phyloP scores from a whole-genome alignment of 2,113 vertebrate species.

The Sturnus vulgaris region DNA sequence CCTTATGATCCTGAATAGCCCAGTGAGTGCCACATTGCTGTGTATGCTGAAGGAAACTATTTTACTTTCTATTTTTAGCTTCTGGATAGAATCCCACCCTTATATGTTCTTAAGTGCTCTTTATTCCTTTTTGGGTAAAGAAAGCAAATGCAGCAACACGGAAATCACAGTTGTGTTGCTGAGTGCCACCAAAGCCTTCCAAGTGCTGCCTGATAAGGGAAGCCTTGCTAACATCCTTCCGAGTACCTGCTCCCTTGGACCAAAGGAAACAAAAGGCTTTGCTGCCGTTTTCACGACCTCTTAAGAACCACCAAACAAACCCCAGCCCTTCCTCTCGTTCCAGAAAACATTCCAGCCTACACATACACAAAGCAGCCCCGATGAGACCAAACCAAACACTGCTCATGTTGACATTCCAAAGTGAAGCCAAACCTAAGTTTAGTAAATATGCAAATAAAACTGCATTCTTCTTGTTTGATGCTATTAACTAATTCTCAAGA shows the following conservation, averaged over 20 bases:
- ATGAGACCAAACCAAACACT: constrained; percentile 27
- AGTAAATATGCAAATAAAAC: constrained; percentile 35
- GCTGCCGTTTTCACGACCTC: background rate
- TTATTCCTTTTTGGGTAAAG: constrained; percentile 73
- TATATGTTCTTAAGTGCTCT: constrained; percentile 55
- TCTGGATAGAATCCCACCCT: constrained; percentile 63
- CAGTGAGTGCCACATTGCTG: constrained; percentile 75
- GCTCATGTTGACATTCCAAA: constrained; percentile 33
- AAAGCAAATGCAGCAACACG: constrained; percentile 40
- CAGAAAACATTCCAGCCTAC: background rate
- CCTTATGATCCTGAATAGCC: constrained; percentile 97
- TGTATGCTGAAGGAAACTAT: constrained; percentile 1
- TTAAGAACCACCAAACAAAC: background rate
- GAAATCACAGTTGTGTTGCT: background rate
- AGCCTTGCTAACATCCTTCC: background rate
- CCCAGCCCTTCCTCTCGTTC: background rate
- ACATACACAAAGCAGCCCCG: background rate
- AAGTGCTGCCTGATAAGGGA: background rate
- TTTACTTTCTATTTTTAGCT: constrained; percentile 61
- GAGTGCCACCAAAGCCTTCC: background rate
- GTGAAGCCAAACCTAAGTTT: constrained; percentile 13
- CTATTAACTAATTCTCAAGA: background rate
- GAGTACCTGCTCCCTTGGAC: background rate
- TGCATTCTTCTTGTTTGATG: background rate
- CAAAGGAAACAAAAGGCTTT: background rate